Percentiles rank a stretch among this genome's conserved stretches.
These are phyloP conservation scores for Gallirallus australis DNA, from an alignment of 2,797 vertebrate genomes.

Conservation along the genomic window DNA sequence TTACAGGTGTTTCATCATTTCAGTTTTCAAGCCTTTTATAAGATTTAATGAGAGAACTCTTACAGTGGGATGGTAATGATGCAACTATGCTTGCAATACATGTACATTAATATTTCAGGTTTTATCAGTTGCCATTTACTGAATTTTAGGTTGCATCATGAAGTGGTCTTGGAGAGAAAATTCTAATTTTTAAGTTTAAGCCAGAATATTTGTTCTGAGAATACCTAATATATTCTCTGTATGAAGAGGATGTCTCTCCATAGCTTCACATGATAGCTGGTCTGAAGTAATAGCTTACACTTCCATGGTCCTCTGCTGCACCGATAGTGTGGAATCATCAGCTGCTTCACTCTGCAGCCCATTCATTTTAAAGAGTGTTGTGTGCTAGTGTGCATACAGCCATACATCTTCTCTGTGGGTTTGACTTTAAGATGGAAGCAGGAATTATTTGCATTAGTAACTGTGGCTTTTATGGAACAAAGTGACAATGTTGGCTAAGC, in stretches of 20 bases:
- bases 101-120: not conserved
- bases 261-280: not conserved
- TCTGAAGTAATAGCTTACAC: not conserved
- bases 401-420: not conserved
- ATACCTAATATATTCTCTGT: too few species aligned
- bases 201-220: not conserved
- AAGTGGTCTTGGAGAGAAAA: not conserved
- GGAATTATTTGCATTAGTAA: not conserved
- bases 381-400: too few species aligned
- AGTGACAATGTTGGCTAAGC: not conserved
- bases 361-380: not conserved
- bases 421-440: not conserved
- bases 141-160: not conserved
- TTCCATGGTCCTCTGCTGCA: not conserved
- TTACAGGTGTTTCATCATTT: constrained; percentile 25
- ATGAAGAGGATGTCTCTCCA: not conserved
- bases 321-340: not conserved
- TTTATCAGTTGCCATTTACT: not conserved
- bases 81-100: rapidly evolving
- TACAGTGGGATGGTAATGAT: not conserved
- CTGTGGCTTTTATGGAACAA: not conserved
- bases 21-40: not conserved
- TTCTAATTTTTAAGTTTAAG: not conserved
- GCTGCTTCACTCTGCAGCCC: not conserved
- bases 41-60: not conserved